Base-by-base conservation (phyloP, 2,888 invertebrate species). In the Molanna angustata region DNA sequence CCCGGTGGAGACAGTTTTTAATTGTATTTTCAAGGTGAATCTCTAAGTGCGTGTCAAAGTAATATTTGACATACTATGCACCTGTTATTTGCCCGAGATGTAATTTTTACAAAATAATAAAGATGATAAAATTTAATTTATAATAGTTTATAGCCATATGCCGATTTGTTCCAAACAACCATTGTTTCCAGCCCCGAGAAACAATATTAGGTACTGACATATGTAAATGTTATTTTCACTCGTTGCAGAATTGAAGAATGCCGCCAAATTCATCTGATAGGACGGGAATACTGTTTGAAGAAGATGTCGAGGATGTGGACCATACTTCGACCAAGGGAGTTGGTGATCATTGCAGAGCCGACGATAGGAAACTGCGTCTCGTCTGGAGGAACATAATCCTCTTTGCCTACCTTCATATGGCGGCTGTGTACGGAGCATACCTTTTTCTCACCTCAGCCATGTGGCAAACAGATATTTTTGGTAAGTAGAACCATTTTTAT, bases 301-400 rank as follows among this genome's bases (percentile, higher is more conserved):
- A 62, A 2, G 70, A 71, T 7, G 60, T 56, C 2, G 2, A 62
- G 6, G 64, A 66, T 3, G 59, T 60, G 14, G 47, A 56, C 6
- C 42, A 22, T 18, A 48, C n/a, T 7, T 42, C 49, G 2, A 16
- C 32, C n/a, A 31, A 41, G 3, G 42, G 50, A n/a, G 19, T 33
- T n/a, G 41, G 42, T 3, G 14, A 16, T 16, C 50, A 50, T 19
- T 37, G 17, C 49, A 17, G 14, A 60, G 82, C 84, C 1, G 81
- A 84, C 52, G 73, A 74, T 52, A 71, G 76, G 37, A 80, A 81
- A 54, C 66, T 75, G 22, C 73, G 80, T 65, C 68, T 87, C 43
- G 92, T 93, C 4, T 93, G 92, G 92, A 80, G 87, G 61, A 93
- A 92, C 66, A 87, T 93, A 43, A 70, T 85, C 11, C 76, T 87